Conservation (phyloP, 2,797 vertebrate genomes). For the Acipenser oxyrinchus region DNA sequence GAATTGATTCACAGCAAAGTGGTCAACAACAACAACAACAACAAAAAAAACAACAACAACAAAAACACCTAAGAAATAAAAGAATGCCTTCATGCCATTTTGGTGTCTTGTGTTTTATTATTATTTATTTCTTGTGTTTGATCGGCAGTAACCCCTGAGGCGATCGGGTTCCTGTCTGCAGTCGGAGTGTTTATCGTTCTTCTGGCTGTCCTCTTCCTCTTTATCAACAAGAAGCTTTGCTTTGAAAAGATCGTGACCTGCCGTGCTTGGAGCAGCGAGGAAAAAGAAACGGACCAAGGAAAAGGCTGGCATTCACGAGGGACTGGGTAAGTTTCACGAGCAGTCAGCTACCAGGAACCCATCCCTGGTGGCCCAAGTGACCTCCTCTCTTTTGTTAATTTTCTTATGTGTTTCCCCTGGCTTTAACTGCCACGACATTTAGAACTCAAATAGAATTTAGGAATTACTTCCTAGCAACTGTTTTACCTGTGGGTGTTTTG, state of each 20-base stretch:
- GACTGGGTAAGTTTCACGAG: slow-evolving; percentile 60
- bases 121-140: slow-evolving; percentile 52
- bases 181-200: slow-evolving; percentile 68
- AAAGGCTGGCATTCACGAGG: slow-evolving; percentile 44
- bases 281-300: slow-evolving; percentile 46
- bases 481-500: too few species aligned
- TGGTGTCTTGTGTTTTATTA: slow-evolving; percentile 45
- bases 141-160: slow-evolving; percentile 68
- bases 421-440: too few species aligned
- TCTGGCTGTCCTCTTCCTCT: slow-evolving; percentile 71
- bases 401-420: too few species aligned
- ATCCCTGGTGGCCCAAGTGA: too few species aligned
- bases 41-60: too few species aligned
- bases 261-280: slow-evolving; percentile 56
- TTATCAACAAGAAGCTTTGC: slow-evolving; percentile 79
- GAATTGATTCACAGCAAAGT: too few species aligned
- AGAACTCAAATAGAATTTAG: too few species aligned
- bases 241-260: slow-evolving; percentile 63
- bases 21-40: too few species aligned
- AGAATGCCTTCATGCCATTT: neutral
- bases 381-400: too few species aligned
- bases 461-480: too few species aligned
- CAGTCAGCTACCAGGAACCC: too few species aligned
- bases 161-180: slow-evolving; percentile 66
- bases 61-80: too few species aligned